These are phyloP conservation scores for Tanytarsus gracilentus DNA, from an alignment of 2,888 invertebrate species.

Conservation along the genomic window DNA sequence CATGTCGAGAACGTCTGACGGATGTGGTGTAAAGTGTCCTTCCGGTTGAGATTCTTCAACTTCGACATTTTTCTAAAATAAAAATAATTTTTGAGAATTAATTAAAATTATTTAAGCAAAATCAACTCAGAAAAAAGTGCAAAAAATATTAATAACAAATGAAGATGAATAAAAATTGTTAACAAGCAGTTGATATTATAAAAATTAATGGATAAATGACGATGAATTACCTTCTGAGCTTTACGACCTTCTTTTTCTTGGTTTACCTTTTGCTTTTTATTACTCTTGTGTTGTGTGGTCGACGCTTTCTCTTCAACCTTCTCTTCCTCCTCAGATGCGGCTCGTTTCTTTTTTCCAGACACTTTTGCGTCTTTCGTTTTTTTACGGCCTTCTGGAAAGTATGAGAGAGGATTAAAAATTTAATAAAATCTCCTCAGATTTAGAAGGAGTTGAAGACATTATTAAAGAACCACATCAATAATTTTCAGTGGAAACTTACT, in stretches of 20 bases:
- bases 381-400: constrained; percentile 53
- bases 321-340: constrained; percentile 40
- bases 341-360: constrained; percentile 51
- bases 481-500: constrained; percentile 42
- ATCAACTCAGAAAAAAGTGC: background rate
- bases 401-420: background rate
- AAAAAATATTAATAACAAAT: background rate
- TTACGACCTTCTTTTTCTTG: constrained; percentile 46
- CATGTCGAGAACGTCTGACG: constrained; percentile 84
- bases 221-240: constrained; percentile 44
- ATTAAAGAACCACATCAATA: constrained; percentile 26
- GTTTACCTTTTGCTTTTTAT: constrained; percentile 46
- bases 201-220: constrained; percentile 30
- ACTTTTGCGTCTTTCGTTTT: constrained; percentile 55
- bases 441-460: background rate
- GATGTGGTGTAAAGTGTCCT: constrained; percentile 51
- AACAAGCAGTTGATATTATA: constrained; percentile 30
- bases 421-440: background rate
- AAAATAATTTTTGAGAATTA: background rate
- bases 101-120: background rate
- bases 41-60: constrained; percentile 49
- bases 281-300: constrained; percentile 38
- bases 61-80: constrained; percentile 38
- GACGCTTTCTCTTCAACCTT: constrained; percentile 33
- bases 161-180: constrained; percentile 27